These are phyloP conservation scores for Podarcis raffonei DNA, from an alignment of 2,113 vertebrate genomes.

Conservation along the genomic window DNA sequence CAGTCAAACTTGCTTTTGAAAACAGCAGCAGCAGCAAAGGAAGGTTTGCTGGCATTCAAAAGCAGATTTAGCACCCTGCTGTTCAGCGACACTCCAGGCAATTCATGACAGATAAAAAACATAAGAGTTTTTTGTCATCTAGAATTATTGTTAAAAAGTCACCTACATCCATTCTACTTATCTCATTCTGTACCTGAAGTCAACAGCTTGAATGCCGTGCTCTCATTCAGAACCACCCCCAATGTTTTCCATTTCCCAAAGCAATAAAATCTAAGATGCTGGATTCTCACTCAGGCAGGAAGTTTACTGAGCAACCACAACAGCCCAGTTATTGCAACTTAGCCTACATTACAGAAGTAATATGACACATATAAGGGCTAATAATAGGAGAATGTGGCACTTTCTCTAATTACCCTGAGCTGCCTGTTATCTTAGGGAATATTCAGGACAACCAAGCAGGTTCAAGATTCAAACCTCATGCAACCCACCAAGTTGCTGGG, in stretches of 20 bases:
- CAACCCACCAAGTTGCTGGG: not conserved
- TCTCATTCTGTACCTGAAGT: not conserved
- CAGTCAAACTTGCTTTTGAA: not conserved
- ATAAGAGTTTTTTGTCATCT: not conserved
- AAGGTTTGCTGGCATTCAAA: not conserved
- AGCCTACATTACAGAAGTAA: not conserved
- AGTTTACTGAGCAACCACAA: no score
- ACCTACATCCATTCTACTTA: no score
- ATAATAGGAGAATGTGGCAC: not conserved
- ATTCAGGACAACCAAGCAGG: not conserved
- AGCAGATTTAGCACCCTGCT: no score
- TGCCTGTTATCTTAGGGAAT: not conserved
- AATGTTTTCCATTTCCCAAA: not conserved
- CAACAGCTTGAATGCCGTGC: not conserved
- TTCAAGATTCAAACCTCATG: not conserved
- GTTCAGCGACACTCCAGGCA: not conserved
- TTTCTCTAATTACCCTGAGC: not conserved
- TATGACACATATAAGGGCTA: not conserved
- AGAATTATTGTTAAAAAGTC: not conserved
- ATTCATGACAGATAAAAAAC: not conserved
- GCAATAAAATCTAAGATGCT: not conserved
- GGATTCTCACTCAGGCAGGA: not conserved
- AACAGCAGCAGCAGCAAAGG: not conserved
- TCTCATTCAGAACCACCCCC: not conserved
- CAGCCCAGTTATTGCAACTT: not conserved